A percentile compares a stretch with the other conserved stretches of the same genome.
These are phyloP conservation scores for Campoletis raptor DNA, from an alignment of 2,888 invertebrate genomes.

Conservation along the genomic window DNA sequence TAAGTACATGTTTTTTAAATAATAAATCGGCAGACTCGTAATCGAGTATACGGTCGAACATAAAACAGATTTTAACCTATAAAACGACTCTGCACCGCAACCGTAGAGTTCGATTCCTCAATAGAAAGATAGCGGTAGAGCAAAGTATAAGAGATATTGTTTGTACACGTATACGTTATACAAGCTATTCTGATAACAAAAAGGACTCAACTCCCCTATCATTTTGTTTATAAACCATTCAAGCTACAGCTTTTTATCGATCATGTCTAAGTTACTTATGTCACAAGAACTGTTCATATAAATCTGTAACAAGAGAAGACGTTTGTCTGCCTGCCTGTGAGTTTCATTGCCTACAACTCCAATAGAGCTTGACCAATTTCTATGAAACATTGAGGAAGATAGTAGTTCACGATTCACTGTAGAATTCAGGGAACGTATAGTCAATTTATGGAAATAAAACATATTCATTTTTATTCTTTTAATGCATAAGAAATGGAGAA, in stretches of 20 bases:
- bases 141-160: constrained; percentile 22
- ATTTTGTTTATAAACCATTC: neutral
- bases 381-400: neutral
- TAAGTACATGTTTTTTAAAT: constrained; percentile 14
- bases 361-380: neutral
- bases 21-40: constrained; percentile 73
- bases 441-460: neutral
- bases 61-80: constrained; percentile 81
- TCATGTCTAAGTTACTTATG: neutral
- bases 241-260: constrained; percentile 21
- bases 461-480: neutral
- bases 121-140: constrained; percentile 40
- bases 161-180: neutral
- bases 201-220: neutral
- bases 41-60: constrained; percentile 77
- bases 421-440: neutral
- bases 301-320: neutral
- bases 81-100: constrained; percentile 75
- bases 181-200: neutral
- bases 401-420: neutral
- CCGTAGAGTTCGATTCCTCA: constrained; percentile 40
- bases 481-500: neutral
- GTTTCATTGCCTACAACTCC: neutral
- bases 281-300: neutral
- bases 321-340: neutral